Conservation (phyloP, 2,113 vertebrate species). For the Grus americana region DNA sequence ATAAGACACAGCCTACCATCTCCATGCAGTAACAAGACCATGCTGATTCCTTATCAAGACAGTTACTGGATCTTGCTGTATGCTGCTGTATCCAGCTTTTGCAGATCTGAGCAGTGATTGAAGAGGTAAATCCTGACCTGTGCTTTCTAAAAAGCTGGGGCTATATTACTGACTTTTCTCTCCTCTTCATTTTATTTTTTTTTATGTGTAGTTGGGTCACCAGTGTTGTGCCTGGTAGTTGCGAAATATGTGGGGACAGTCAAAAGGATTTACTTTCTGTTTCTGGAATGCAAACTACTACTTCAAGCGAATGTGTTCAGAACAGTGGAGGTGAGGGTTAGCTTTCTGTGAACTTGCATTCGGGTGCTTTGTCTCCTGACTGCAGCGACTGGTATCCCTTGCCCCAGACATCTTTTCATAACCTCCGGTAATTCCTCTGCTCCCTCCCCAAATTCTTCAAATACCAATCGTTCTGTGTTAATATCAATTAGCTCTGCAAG, state of each 20-base stretch:
- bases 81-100: neutral
- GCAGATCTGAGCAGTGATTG: neutral
- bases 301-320: neutral
- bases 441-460: slow-evolving; percentile 34
- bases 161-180: neutral
- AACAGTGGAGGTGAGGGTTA: neutral
- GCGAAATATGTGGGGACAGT: neutral
- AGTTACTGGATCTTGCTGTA: neutral
- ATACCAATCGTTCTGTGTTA: neutral
- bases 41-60: neutral
- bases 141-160: neutral
- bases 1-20: neutral
- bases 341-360: neutral
- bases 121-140: neutral
- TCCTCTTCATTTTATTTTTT: neutral
- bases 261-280: neutral
- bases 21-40: neutral
- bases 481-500: slow-evolving; percentile 33
- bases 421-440: neutral
- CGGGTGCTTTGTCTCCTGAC: neutral
- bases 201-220: neutral
- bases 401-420: neutral
- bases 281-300: neutral
- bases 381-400: neutral
- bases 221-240: neutral